Evolutionary conservation across 2,113 vertebrate species (phyloP).

Genomic region (Forbesichthys agassizii): DNA sequence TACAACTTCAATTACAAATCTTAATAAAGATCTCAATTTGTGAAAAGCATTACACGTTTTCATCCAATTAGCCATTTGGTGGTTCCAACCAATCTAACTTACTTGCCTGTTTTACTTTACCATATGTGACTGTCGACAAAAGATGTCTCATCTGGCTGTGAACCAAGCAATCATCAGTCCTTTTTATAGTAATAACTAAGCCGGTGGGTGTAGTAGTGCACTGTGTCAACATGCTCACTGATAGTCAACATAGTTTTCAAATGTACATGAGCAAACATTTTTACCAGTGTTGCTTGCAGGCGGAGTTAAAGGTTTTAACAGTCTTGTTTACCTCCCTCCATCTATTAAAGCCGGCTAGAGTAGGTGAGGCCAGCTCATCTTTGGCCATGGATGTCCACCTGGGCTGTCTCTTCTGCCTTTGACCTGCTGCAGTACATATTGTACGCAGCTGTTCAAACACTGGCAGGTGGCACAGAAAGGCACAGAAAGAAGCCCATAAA

Average conservation of each 20-base stretch:
- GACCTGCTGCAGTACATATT: constrained; percentile 45
- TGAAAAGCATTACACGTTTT: no score
- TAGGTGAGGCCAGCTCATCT: constrained; percentile 41
- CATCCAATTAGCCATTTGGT: neutral
- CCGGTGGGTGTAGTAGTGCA: constrained; percentile 45
- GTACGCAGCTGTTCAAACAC: constrained; percentile 75
- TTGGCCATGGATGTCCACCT: neutral
- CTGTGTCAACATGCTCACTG: constrained; percentile 58
- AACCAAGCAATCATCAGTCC: constrained; percentile 50
- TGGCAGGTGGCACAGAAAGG: no score
- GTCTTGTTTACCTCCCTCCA: constrained; percentile 54
- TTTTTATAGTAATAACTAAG: constrained; percentile 19
- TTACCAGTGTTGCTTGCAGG: constrained; percentile 48
- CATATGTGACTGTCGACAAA: constrained; percentile 17
- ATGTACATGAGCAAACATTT: constrained; percentile 63
- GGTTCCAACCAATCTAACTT: neutral
- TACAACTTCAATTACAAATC: neutral
- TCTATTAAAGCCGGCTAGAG: constrained; percentile 25
- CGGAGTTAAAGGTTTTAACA: constrained; percentile 36
- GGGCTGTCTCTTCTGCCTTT: constrained; percentile 9
- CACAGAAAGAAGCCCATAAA: constrained; percentile 12
- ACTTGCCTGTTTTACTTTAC: constrained; percentile 9
- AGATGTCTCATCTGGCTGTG: constrained; percentile 15
- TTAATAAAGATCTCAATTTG: neutral
- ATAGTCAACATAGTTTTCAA: constrained; percentile 70